These are phyloP conservation scores for Ginglymostoma cirratum DNA, from an alignment of 2,113 vertebrate genomes.

Conservation along the genomic window DNA sequence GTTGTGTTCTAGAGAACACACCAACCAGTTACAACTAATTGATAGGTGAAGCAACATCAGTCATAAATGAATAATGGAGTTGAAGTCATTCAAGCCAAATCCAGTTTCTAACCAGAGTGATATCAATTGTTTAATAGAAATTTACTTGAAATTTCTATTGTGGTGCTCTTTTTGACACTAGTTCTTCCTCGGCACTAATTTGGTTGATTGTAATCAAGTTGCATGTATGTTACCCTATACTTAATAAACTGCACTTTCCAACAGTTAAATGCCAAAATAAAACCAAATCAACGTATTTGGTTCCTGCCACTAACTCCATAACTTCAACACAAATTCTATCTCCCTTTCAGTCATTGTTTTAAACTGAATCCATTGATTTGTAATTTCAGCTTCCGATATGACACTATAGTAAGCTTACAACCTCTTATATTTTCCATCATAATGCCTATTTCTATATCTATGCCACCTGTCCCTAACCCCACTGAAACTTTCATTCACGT, in stretches of 20 bases:
- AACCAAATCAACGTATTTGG: not conserved
- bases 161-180: not conserved
- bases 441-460: not conserved
- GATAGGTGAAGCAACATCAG: not conserved
- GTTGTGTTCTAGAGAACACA: not conserved
- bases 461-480: not conserved
- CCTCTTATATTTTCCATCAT: not conserved
- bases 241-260: not conserved
- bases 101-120: not conserved
- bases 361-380: not conserved
- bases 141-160: not conserved
- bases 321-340: not conserved
- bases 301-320: not conserved
- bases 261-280: not conserved
- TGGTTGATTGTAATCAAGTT: not conserved
- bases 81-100: slow-evolving; percentile 21
- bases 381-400: not conserved
- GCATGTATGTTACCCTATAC: not conserved
- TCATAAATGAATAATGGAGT: slow-evolving; percentile 28
- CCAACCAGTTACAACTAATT: slow-evolving; percentile 15
- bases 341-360: not conserved
- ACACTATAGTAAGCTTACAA: not conserved
- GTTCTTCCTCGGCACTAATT: not conserved
- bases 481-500: not conserved
- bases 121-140: not conserved